Conservation (phyloP, 2,888 invertebrate genomes). For the Clunio marinus region DNA sequence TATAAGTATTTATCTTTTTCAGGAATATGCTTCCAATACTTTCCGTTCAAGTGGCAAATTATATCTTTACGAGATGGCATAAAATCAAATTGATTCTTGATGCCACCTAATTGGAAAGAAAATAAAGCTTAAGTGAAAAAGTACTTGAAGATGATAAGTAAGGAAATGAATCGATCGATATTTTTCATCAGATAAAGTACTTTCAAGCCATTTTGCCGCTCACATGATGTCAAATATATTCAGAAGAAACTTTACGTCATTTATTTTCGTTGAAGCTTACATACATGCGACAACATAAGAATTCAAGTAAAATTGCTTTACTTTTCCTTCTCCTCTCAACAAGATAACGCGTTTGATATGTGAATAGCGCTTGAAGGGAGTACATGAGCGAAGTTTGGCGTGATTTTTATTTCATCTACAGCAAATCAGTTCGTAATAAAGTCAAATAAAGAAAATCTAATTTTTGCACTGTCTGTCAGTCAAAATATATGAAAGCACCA, state of each 20-base stretch:
- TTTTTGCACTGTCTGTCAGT: background rate
- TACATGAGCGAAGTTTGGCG: too few species aligned
- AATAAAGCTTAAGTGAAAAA: background rate
- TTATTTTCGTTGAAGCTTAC: background rate
- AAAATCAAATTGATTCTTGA: constrained; percentile 5
- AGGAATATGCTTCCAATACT: too few species aligned
- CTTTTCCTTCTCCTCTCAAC: too few species aligned
- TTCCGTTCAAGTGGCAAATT: too few species aligned
- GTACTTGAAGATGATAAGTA: too few species aligned
- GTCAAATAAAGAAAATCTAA: background rate
- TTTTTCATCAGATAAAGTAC: too few species aligned
- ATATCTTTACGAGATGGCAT: background rate
- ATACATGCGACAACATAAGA: background rate
- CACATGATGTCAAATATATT: too few species aligned
- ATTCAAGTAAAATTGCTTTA: too few species aligned
- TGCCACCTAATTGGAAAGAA: background rate
- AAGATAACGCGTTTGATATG: too few species aligned
- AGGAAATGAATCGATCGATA: background rate
- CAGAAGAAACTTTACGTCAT: background rate
- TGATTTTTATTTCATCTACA: background rate
- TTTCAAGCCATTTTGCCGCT: background rate
- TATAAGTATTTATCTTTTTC: too few species aligned
- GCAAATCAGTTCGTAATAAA: background rate
- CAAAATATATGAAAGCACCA: background rate
- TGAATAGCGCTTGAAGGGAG: background rate